Evolutionary conservation across 2,113 vertebrate genomes (phyloP), one percentile per base, ranked within the genome.

Genomic region (Amblyornis subalaris): DNA sequence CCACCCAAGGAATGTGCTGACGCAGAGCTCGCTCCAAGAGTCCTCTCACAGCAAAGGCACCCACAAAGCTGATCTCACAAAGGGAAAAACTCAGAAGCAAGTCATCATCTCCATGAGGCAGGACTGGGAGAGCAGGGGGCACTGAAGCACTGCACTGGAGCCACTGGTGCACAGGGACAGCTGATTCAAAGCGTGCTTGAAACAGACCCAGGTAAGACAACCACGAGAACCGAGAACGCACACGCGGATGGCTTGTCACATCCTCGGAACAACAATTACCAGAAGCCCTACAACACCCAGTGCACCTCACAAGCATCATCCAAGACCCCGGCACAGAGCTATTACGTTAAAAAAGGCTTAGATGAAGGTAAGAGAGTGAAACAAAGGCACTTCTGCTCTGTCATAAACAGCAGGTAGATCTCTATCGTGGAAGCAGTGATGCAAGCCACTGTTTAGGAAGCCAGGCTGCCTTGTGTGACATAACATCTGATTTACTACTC

Each of bases 131-230:
- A 76, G 47, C 14, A 35, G 4, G 5, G 28, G 28, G 7, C 64
- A 28, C 33, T 25, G 31, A n/a, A n/a, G n/a, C 28, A 5, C 38
- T 13, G 66, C 38, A 13, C 48, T 26, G 58, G 38, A 78, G 57
- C 22, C 62, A 45, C 42, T 0, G 1, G 47, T 11, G n/a, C 21
- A 33, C 38, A 20, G 64, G 33, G 64, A 62, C 0, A 0, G n/a
- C 28, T 3, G 11, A 35, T 10, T 15, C 53, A 12, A n/a, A 44
- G 2, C 22, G 9, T 3, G 61, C 50, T 87, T 79, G 17, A 26
- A 18, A 33, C 64, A 84, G 3, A 38, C 2, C 24, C 42, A 61
- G 62, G 21, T 10, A 57, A 61, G 12, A 54, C 51, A 85, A 4
- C 3, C 20, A 42, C 3, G 14, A 42, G 36, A 72, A 26, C 33